Conservation (phyloP, 2,888 invertebrate genomes). For the Cheilosia variabilis region DNA sequence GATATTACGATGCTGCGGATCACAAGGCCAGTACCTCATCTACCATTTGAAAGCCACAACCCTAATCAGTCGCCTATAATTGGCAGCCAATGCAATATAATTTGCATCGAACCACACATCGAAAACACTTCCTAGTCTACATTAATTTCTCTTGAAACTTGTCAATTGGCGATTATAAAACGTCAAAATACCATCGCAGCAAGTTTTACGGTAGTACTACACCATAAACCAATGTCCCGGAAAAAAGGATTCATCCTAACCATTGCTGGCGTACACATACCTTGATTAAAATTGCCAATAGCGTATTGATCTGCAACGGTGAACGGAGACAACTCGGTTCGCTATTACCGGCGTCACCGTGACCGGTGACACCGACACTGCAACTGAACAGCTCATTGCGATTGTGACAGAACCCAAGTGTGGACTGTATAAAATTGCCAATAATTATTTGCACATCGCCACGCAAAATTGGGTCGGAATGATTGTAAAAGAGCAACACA, state of each 20-base stretch:
- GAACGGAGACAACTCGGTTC: slow-evolving; percentile 67
- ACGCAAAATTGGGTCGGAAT: slow-evolving; percentile 83
- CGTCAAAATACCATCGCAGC: background rate
- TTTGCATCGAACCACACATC: background rate
- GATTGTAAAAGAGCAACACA: slow-evolving; percentile 81
- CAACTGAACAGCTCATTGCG: slow-evolving; percentile 58
- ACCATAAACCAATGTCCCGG: slow-evolving; percentile 27
- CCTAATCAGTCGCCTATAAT: slow-evolving; percentile 41
- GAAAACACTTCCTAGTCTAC: background rate
- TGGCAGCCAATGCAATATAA: slow-evolving; percentile 9
- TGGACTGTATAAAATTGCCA: slow-evolving; percentile 81
- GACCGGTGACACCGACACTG: background rate
- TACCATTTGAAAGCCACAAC: slow-evolving; percentile 9
- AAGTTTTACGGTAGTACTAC: background rate
- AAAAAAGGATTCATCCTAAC: slow-evolving; percentile 6
- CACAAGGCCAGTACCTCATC: background rate
- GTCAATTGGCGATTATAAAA: slow-evolving; percentile 12
- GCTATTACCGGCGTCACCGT: slow-evolving; percentile 49
- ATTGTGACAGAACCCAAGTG: slow-evolving; percentile 70
- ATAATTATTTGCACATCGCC: slow-evolving; percentile 83
- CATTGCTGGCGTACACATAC: slow-evolving; percentile 75
- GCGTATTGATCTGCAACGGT: slow-evolving; percentile 79
- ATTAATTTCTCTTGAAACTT: slow-evolving; percentile 2
- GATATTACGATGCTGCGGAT: background rate
- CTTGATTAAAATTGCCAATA: slow-evolving; percentile 82